Evolutionary conservation across 2,888 invertebrate species (phyloP), one percentile per base, ranked within the genome.

Genomic region (Pristionchus fissidentatus): DNA sequence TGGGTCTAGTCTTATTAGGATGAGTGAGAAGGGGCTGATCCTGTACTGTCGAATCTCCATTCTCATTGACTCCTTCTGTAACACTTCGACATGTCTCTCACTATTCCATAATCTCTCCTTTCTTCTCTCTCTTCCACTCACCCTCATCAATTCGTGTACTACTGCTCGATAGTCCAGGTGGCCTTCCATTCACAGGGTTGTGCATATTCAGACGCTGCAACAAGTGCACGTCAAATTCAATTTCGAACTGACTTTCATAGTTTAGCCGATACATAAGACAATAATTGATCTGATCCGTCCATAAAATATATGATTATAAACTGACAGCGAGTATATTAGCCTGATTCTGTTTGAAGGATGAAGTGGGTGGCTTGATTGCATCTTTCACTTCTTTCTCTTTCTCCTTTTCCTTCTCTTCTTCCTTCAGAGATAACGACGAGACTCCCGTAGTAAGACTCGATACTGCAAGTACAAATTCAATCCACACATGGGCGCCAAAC

Each of bases 1-100:
- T 78, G 7, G 78, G 78, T 78, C 78, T 78, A 15, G 43, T 55
- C 78, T 78, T 78, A 29, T 32, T 78, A 5, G 55, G 78, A 78
- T 78, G 78, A 55, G 78, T 46, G 3, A 78, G 78, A 19, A 55
- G 38, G 35, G 78, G 78, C n/a, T 35, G 32, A 35, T 35, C 38
- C 26, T 78, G 35, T 5, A 7, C n/a, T 29, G 2, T 43, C 5
- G 15, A 26, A 13, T 55, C 41, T 52, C 52, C 75, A 75, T 75
- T 43, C 10, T 52, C 78, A 35, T 22, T n/a, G 13, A 55, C 55
- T 55, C 52, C 78, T 26, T 38, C 41, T 78, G 35, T 32, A 49
- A 32, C 19, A n/a, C n/a, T n/a, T n/a, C n/a, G 32, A n/a, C 3
- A 49, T 77, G 3, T 10, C n/a, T 32, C 75, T 46, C 46, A 46